These are phyloP conservation scores for Potorous gilbertii DNA, from an alignment of 2,797 vertebrate species.

Conservation along the genomic window DNA sequence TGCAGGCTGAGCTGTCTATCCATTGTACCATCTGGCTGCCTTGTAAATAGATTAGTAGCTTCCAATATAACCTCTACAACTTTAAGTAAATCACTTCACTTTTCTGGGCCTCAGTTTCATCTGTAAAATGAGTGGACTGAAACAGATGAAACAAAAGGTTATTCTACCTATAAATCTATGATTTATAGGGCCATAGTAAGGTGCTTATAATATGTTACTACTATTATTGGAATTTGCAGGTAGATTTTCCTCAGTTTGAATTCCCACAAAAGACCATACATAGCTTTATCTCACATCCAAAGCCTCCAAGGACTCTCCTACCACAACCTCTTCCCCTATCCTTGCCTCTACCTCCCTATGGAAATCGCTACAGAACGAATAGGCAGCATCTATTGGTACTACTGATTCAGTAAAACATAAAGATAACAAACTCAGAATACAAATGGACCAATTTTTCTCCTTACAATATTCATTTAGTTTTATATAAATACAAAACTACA, in stretches of 20 bases:
- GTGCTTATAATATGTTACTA: neutral
- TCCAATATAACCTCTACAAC: neutral
- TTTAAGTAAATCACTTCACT: neutral
- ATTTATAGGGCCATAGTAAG: neutral
- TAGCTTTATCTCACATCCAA: neutral
- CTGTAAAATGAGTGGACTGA: neutral
- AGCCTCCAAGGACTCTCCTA: neutral
- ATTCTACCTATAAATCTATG: neutral
- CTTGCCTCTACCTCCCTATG: neutral
- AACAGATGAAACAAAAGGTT: neutral
- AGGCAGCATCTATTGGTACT: neutral
- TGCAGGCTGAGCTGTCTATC: neutral
- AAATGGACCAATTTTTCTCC: neutral
- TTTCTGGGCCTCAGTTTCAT: neutral
- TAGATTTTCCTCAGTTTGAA: neutral
- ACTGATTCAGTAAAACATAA: neutral
- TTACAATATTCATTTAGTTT: neutral
- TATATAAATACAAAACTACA: constrained; percentile 15
- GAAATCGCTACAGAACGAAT: neutral
- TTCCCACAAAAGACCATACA: constrained; percentile 29
- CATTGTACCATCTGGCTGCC: neutral
- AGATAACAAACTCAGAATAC: neutral
- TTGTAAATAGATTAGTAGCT: neutral
- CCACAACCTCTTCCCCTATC: neutral
- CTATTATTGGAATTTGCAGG: neutral